phyloP scores from a whole-genome alignment of 2,888 invertebrate genomes.

The Abscondita cerata region DNA sequence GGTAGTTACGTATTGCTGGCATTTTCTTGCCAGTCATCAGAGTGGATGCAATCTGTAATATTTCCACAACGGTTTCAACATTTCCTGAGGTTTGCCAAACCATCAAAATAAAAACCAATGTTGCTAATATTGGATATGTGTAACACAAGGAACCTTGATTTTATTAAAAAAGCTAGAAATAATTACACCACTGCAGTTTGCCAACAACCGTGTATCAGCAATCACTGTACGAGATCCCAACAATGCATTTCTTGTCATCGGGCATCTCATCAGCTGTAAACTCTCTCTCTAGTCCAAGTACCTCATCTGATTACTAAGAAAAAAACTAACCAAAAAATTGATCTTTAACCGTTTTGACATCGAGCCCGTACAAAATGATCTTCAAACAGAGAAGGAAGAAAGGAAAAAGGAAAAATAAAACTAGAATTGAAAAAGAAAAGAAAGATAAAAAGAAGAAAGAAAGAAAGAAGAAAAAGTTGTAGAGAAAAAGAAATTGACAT shows the following conservation, averaged over 20 bases:
- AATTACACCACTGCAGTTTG: conserved; percentile 39
- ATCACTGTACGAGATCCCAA: not conserved
- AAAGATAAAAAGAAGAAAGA: too few relatives aligned
- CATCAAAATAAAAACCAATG: conserved; percentile 37
- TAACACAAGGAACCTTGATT: conserved; percentile 39
- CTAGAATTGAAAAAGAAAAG: too few relatives aligned
- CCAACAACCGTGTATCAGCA: conserved; percentile 44
- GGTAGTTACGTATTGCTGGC: too few relatives aligned
- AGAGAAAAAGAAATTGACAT: too few relatives aligned
- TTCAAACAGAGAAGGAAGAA: not conserved
- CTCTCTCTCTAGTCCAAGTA: not conserved
- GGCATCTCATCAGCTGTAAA: not conserved
- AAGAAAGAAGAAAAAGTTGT: too few relatives aligned
- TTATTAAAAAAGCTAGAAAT: conserved; percentile 43
- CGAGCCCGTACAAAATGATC: not conserved
- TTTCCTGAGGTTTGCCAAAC: conserved; percentile 42
- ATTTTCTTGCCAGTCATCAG: not conserved
- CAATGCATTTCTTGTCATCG: not conserved
- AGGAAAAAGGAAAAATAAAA: not conserved
- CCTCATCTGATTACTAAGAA: not conserved
- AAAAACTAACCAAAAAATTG: not conserved
- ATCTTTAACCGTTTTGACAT: not conserved
- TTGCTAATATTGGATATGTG: conserved; percentile 31
- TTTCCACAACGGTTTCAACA: conserved; percentile 47
- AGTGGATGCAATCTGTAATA: conserved; percentile 13